Evolutionary conservation across 2,113 vertebrate genomes (phyloP), one percentile per base, ranked within the genome.

Genomic region (Hydrolagus affinis): DNA sequence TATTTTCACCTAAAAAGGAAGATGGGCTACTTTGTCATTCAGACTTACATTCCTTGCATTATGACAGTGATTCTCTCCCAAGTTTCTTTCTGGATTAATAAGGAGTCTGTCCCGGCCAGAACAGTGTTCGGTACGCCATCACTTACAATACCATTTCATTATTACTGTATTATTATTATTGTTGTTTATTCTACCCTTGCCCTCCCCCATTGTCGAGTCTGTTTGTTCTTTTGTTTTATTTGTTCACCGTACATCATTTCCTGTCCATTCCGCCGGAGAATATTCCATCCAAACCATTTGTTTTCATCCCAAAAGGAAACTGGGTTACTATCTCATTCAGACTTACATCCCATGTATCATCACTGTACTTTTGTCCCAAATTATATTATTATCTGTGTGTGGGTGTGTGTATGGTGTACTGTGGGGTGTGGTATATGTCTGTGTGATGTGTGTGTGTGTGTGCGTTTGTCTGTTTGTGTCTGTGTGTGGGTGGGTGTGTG

Each of bases 21-120:
- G 92, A 98, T 98, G 97, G 97, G 97, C 72, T 98, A 98, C 92
- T 98, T 98, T 93, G 94, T 98, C 92, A 98, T 98, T 89, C 97
- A 98, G 92, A 98, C 96, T 28, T 98, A 98, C 86, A 98, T 96
- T 86, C 97, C 97, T 10, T 98, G 97, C 87, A 98, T 98, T 86
- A 97, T 98, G 97, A 98, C 97, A 11, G 97, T 98, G 87, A 96
- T 98, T 90, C 94, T 98, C 86, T 97, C 97, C 72, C 97, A 98
- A 89, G 97, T 98, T 86, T 98, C 97, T 8, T 98, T 98, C 90
- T 98, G 97, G 97, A 98, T 98, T 90, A 96, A 98, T 89, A 98
- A 98, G 91, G 97, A 98, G 87, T 98, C 97, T 0, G 97, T 98
- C 87, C 97, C 97, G 44, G 97, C 97, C 86, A 94, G 97, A 89